phyloP scores from a whole-genome alignment of 2,113 vertebrate species.

The Lontra canadensis region DNA sequence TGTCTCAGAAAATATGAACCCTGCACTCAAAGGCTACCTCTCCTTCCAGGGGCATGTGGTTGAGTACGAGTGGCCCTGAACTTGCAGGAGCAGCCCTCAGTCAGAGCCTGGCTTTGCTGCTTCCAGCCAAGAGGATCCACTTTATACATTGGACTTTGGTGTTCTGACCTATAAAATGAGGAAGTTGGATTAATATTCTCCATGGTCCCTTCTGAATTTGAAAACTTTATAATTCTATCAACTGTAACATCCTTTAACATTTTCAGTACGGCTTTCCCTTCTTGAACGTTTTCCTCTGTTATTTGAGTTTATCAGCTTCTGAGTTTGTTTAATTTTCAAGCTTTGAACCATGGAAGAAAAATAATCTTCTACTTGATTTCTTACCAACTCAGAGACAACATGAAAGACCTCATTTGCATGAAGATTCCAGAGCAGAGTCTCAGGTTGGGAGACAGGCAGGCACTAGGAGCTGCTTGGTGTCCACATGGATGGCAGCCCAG shows the following conservation, averaged over 20 bases:
- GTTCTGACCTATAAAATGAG: not conserved
- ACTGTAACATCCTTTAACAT: not conserved
- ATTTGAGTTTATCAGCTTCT: not conserved
- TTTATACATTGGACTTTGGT: not conserved
- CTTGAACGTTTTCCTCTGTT: not conserved
- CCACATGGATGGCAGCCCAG: not conserved
- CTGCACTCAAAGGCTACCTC: fast-evolving
- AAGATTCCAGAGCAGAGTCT: not conserved
- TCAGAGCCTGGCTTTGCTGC: not conserved
- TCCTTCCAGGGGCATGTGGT: not conserved
- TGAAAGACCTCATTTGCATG: not conserved
- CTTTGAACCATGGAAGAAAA: not conserved
- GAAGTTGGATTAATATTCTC: not conserved
- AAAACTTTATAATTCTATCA: not conserved
- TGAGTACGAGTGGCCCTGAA: not conserved
- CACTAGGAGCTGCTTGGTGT: not conserved
- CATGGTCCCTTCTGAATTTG: not conserved
- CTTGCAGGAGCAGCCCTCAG: not conserved
- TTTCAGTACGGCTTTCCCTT: not conserved
- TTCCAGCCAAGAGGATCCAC: not conserved
- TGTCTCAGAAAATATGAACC: not conserved
- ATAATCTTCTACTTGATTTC: not conserved
- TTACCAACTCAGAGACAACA: not conserved
- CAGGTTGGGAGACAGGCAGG: fast-evolving
- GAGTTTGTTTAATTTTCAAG: conserved; percentile 48